Base-by-base conservation (phyloP, 1,140 invertebrate genomes). In the Neoseiulus cucumeris region DNA sequence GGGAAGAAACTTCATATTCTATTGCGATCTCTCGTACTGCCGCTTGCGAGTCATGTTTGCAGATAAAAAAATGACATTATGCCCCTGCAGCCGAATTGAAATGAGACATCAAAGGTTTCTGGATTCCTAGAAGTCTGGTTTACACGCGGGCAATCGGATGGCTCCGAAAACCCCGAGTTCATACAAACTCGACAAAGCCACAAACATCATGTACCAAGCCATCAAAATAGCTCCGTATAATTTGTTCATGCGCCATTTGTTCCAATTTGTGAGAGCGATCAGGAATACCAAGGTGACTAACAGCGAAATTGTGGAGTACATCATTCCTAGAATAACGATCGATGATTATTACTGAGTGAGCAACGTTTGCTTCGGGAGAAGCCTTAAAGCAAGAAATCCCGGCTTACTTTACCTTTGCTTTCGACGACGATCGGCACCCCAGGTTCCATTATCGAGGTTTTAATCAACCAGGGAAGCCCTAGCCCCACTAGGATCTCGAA, bases 401-500 rank as follows among this genome's bases (percentile, higher is more conserved):
- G n/a, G n/a, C n/a, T n/a, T n/a, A n/a, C n/a, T n/a, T 30, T 20
- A 91, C 89, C 89, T 85, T 89, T 89, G 75, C 89, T 91, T 68
- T 86, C 87, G 28, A 92, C 89, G 73, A 84, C 86, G 44, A 94
- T 88, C 70, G 85, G 82, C 59, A 82, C 85, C 64, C 89, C 89
- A 18, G 86, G 88, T 71, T 82, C 82, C 69, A 87, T 87, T 72
- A 95, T 83, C 51, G 85, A 85, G 22, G 90, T 93, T 76, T 92
- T 87, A 64, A 95, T 83, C 76, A 95, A 94, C 92, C 92, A 97
- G 18, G 92, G 92, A 71, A 97, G 80, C 64, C 91, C 92, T 44
- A 97, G 82, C 74, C 92, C 96, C 66, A 98, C 83, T 64, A 97
- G 80, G 73, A 98, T 95, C 76, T 98, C 94, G 78, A 98, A 98